A percentile compares a stretch with the other conserved stretches of the same genome.
phyloP scores from a whole-genome alignment of 2,888 invertebrate species.

The Amorpha juglandis region DNA sequence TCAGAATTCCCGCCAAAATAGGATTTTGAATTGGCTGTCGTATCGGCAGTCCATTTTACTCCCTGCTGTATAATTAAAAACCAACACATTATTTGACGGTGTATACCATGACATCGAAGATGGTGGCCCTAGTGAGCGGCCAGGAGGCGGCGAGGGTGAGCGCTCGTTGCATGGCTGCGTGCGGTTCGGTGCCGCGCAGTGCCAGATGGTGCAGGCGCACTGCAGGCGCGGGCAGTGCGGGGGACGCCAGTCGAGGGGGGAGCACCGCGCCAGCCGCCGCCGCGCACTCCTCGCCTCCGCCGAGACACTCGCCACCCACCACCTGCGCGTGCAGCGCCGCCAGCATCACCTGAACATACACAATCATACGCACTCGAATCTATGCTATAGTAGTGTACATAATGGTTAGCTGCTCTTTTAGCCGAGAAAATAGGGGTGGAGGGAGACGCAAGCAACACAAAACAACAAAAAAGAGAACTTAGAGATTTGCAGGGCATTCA shows the following conservation, averaged over 20 bases:
- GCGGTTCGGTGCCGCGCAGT: slow-evolving; percentile 92
- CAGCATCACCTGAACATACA: slow-evolving; percentile 90
- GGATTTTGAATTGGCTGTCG: no score
- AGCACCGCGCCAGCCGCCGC: slow-evolving; percentile 91
- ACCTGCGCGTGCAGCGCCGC: slow-evolving; percentile 97
- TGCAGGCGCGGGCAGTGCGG: slow-evolving; percentile 92
- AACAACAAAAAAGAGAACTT: no score
- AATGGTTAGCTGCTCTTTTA: no score
- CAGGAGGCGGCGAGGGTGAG: slow-evolving; percentile 96
- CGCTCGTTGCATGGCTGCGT: slow-evolving; percentile 96
- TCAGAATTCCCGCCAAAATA: no score
- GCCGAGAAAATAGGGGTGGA: no score
- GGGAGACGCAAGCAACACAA: no score
- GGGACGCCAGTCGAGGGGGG: slow-evolving; percentile 91
- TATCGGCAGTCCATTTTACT: background rate
- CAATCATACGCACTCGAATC: background rate
- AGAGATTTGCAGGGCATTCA: no score
- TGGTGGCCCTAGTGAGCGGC: slow-evolving; percentile 96
- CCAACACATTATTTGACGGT: no score
- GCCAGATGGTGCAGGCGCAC: slow-evolving; percentile 96
- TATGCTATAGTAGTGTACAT: background rate
- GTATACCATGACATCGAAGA: slow-evolving; percentile 95
- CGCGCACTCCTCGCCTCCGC: slow-evolving; percentile 86
- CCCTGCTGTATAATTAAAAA: background rate
- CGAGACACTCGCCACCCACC: slow-evolving; percentile 93